phyloP scores from a whole-genome alignment of 1,140 invertebrate genomes.

The Meloidogyne floridensis region DNA sequence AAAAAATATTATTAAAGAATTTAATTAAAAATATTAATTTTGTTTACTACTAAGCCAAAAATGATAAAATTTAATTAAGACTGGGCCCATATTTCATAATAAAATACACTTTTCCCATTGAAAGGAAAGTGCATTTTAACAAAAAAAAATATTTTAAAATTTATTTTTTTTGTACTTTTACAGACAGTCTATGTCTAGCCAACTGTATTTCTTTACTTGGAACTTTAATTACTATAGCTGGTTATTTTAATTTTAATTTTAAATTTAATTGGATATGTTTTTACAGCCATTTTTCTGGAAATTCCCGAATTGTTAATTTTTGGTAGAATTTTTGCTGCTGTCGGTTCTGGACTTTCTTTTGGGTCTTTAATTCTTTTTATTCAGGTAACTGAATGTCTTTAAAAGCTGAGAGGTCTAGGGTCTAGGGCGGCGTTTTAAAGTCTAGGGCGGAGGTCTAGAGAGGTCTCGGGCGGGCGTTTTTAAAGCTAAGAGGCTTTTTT shows the following conservation, averaged over 20 bases:
- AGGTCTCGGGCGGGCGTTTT: no score
- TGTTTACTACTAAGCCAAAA: no score
- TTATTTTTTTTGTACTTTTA: constrained; percentile 7
- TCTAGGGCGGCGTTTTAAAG: no score
- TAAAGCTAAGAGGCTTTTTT: no score
- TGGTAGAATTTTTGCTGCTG: constrained; percentile 49
- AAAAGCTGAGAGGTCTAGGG: no score
- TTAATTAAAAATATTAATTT: no score
- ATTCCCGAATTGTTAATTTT: constrained; percentile 51
- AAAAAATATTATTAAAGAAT: no score
- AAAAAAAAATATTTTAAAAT: neutral
- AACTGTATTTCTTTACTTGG: constrained; percentile 40
- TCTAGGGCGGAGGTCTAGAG: no score
- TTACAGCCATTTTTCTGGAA: constrained; percentile 28
- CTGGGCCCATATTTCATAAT: no score
- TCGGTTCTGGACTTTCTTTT: constrained; percentile 53
- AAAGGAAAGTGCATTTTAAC: neutral
- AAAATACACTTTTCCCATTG: no score
- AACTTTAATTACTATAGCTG: constrained; percentile 33
- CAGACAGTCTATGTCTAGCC: constrained; percentile 41
- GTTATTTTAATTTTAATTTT: constrained; percentile 28
- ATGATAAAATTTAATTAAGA: no score
- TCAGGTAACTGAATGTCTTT: constrained; percentile 31
- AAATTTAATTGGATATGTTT: neutral
- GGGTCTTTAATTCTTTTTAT: constrained; percentile 59